Base-by-base conservation (phyloP, 1,140 invertebrate genomes). In the Caenorhabditis briggsae region DNA sequence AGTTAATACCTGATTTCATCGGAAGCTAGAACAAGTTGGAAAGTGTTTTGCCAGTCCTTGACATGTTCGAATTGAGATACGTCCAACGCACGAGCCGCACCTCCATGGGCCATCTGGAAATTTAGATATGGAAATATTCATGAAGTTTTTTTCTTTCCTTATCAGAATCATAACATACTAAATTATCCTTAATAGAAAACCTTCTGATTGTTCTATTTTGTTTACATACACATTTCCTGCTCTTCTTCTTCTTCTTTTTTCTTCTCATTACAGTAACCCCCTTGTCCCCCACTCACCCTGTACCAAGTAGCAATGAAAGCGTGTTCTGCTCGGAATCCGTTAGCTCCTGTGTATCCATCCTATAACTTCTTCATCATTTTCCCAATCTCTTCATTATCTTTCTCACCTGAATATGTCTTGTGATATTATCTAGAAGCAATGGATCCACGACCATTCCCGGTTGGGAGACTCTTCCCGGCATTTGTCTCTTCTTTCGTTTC, bases 261-360 rank as follows among this genome's bases (percentile, higher is more conserved):
- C 6, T 59, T 5, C 43, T 46, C 43, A 12, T 58, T 33, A 33
- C 33, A 33, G 33, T 33, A 33, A 33, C 33, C 33, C 33, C 3
- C 33, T 33, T 33, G 33, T 33, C 33, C 33, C 33, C 33, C 33
- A 1, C 96, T 96, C 92, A 97, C 95, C 91, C 97, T 97, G 92
- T 96, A 97, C 96, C 96, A 98, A 1, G 96, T 98, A 20, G 96
- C 94, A 89, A 97, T 96, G 65, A 96, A 94, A 6, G 95, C 95
- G 90, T 97, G 96, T 91, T 97, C 96, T 0, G 97, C 0, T 96
- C 95, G 0, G 96, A 96, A 55, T 97, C 96, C 78, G 97, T 96
- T 11, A 95, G 96, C 89, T 96, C 94, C 25, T 96, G 94, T 64
- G 97, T 95, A 91, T 97, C 96, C 95, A 96, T 96, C 90, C 95